phyloP scores from a whole-genome alignment of 2,797 vertebrate species.

The Melanotaenia pygmaea region DNA sequence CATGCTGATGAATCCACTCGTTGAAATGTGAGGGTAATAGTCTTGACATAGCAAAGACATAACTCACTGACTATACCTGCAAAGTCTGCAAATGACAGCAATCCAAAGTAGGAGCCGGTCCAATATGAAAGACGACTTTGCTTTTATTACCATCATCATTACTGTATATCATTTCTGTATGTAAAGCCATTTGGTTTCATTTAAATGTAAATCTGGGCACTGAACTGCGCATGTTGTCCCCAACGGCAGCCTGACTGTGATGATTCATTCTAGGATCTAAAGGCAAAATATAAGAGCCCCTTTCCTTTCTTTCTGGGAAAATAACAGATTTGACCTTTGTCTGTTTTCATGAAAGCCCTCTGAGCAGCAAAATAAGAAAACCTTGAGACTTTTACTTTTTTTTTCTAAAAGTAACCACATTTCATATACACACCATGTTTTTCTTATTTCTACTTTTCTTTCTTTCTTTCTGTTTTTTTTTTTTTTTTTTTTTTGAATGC shows the following conservation, averaged over 20 bases:
- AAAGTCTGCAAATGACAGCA: slow-evolving; percentile 64
- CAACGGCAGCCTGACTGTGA: slow-evolving; percentile 62
- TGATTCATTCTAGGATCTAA: slow-evolving; percentile 77
- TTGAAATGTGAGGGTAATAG: slow-evolving; percentile 74
- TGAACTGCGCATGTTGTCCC: slow-evolving; percentile 72
- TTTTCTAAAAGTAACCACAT: slow-evolving; percentile 18
- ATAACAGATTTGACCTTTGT: slow-evolving; percentile 77
- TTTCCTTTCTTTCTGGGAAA: slow-evolving; percentile 69
- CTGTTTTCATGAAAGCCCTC: slow-evolving; percentile 55
- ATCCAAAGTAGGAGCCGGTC: slow-evolving; percentile 58
- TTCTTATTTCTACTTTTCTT: background rate
- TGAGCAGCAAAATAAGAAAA: slow-evolving; percentile 54
- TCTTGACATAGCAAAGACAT: slow-evolving; percentile 69
- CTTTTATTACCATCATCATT: slow-evolving; percentile 82
- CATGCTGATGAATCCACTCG: slow-evolving; percentile 63
- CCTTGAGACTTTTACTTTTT: slow-evolving; percentile 23
- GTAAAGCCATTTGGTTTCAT: slow-evolving; percentile 85
- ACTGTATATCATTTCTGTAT: slow-evolving; percentile 82
- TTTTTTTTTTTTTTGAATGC: background rate
- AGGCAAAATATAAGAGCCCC: slow-evolving; percentile 66
- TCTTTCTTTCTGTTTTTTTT: background rate
- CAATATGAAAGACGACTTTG: slow-evolving; percentile 67
- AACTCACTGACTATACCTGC: slow-evolving; percentile 70
- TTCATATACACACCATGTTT: slow-evolving; percentile 3
- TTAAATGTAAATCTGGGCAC: slow-evolving; percentile 86